Conservation (phyloP, 2,113 vertebrate genomes). For the Paedocypris sp. region DNA sequence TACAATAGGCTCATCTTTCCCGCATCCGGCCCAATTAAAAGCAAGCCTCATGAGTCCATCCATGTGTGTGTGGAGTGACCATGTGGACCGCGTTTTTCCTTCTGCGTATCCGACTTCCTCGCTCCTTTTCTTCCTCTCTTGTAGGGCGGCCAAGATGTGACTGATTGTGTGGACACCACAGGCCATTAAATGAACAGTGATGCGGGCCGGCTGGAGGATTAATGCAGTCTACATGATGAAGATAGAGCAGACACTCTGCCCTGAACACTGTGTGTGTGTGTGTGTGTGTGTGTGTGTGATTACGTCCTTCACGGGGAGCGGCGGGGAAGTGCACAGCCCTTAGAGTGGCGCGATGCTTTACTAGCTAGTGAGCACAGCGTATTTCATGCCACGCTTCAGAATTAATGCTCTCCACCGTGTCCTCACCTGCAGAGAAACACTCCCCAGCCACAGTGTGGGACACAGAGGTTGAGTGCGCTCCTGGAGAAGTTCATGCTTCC, state of each 20-base stretch:
- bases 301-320: conserved; percentile 3
- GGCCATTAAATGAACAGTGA: conserved; percentile 53
- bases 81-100: conserved; percentile 23
- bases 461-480: background rate
- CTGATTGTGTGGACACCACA: conserved; percentile 53
- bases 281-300: conserved; percentile 26
- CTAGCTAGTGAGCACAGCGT: background rate
- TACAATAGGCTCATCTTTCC: conserved; percentile 16
- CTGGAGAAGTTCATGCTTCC: background rate
- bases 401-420: conserved; percentile 8
- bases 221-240: conserved; percentile 45
- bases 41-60: conserved; percentile 39
- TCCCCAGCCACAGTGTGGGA: background rate
- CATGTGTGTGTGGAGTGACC: conserved; percentile 43
- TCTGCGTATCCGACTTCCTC: background rate
- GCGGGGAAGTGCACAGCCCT: background rate
- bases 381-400: background rate
- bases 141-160: conserved; percentile 43
- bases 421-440: background rate
- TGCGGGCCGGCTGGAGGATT: conserved; percentile 45
- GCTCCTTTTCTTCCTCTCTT: conserved; percentile 25
- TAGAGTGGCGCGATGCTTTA: background rate
- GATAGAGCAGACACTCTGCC: conserved; percentile 35
- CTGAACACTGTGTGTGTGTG: conserved; percentile 13
- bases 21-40: conserved; percentile 4